Evolutionary conservation across 2,113 vertebrate genomes (phyloP).

Genomic region (Calcarius ornatus): DNA sequence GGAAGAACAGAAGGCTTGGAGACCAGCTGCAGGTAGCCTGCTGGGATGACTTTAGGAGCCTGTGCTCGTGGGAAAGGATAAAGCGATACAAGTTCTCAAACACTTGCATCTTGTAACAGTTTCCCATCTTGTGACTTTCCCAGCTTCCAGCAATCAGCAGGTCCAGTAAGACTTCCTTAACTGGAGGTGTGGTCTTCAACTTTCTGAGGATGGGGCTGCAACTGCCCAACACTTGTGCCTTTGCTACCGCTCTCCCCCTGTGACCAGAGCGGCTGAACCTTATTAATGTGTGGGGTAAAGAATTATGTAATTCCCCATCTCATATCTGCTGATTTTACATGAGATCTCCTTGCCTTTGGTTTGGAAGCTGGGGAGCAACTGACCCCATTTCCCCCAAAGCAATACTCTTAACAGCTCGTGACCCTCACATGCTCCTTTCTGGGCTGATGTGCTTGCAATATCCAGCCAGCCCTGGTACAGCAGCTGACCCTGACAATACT

Average conservation of each 20-base stretch:
- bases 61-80: neutral
- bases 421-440: accelerated
- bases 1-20: neutral
- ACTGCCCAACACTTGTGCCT: neutral
- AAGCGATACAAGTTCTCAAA: neutral
- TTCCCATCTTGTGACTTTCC: neutral
- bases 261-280: neutral
- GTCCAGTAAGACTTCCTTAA: neutral
- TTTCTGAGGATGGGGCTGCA: neutral
- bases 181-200: neutral
- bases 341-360: neutral
- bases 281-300: neutral
- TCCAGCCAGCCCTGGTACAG: neutral
- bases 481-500: neutral
- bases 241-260: neutral
- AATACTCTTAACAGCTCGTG: accelerated
- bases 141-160: neutral
- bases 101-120: neutral
- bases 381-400: neutral
- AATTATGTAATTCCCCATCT: neutral
- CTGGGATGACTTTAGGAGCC: neutral
- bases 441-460: neutral
- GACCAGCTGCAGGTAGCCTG: neutral
- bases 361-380: neutral
- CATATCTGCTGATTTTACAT: neutral